These are phyloP conservation scores for Archocentrus centrarchus DNA, from an alignment of 2,113 vertebrate genomes.

Conservation along the genomic window DNA sequence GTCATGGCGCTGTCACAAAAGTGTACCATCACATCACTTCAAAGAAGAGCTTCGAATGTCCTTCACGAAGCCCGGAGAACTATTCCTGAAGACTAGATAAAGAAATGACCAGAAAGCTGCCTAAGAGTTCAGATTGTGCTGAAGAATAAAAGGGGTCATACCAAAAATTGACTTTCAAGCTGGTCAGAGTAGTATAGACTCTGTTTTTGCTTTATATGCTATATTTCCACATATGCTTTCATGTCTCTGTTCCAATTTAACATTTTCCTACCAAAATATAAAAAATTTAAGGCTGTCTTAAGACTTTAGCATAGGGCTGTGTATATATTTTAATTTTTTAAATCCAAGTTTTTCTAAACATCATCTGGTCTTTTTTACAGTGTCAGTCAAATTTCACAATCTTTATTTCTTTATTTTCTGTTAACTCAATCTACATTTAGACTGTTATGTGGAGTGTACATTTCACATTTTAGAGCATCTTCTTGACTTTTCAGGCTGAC, in stretches of 20 bases:
- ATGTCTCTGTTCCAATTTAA: neutral
- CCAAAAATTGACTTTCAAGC: neutral
- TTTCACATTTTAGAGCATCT: neutral
- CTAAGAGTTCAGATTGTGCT: neutral
- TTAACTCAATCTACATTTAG: neutral
- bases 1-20: too few species aligned
- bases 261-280: neutral
- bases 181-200: neutral
- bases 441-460: too few species aligned
- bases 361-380: neutral
- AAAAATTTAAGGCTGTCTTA: neutral
- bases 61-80: neutral
- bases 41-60: neutral
- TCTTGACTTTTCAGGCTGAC: neutral
- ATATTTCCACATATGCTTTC: neutral
- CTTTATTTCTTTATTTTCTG: neutral
- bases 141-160: neutral
- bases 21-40: too few species aligned
- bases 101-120: neutral
- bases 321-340: neutral
- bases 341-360: neutral
- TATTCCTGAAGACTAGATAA: neutral
- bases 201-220: neutral
- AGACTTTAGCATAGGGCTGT: neutral
- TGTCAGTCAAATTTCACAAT: neutral